These are phyloP conservation scores for Stratiomys singularior DNA, from an alignment of 2,888 invertebrate species.

Conservation along the genomic window DNA sequence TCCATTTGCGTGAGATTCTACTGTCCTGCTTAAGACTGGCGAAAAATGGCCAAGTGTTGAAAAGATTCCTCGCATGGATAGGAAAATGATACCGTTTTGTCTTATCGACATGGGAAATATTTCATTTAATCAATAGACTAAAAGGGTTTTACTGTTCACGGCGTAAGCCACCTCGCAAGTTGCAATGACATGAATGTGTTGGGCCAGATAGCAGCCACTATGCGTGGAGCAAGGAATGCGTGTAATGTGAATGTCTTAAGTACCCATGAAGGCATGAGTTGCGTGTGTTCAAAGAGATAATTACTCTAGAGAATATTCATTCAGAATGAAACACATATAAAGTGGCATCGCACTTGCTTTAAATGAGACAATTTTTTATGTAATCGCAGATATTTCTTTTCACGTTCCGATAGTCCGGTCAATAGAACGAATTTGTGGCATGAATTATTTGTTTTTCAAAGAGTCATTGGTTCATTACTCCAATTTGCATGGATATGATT, in stretches of 20 bases:
- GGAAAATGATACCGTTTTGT: constrained; percentile 42
- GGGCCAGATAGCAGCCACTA: not conserved
- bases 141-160: constrained; percentile 38
- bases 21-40: not conserved
- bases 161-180: not conserved
- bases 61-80: constrained; percentile 35
- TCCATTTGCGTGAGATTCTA: constrained; percentile 40
- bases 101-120: constrained; percentile 43
- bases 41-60: constrained; percentile 26
- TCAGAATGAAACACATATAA: no score
- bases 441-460: no score
- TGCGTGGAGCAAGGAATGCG: not conserved
- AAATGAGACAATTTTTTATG: no score
- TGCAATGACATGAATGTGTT: constrained; percentile 18
- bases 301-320: not conserved
- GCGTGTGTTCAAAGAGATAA: constrained; percentile 8
- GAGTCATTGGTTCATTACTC: no score
- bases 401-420: no score
- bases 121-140: constrained; percentile 37
- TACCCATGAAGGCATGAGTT: not conserved
- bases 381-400: no score
- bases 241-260: not conserved
- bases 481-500: no score
- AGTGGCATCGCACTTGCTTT: no score
- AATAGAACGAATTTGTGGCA: no score